A percentile compares a stretch with the other conserved stretches of the same genome.
phyloP scores from a whole-genome alignment of 1,140 invertebrate genomes.

The Penaeus vannamei region DNA sequence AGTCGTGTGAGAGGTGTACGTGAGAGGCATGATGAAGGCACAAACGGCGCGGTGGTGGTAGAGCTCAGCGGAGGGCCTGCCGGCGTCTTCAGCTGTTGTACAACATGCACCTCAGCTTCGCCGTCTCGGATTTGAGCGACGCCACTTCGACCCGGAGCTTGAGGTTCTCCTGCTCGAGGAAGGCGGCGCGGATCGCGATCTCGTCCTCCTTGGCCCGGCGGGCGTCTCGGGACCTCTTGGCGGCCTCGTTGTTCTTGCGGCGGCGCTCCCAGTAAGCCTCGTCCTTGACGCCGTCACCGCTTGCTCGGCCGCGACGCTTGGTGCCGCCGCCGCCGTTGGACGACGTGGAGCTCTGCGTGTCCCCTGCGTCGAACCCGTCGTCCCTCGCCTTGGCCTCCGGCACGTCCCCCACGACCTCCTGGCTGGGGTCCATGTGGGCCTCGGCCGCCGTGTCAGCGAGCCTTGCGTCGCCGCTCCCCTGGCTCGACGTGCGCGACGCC shows the following conservation, averaged over 20 bases:
- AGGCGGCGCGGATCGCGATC: conserved; percentile 89
- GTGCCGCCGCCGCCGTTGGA: background rate
- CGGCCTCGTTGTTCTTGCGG: conserved; percentile 95
- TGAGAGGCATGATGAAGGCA: background rate
- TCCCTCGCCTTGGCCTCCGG: background rate
- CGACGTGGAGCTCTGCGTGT: no score
- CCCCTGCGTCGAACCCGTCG: background rate
- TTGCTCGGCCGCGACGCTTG: conserved; percentile 42
- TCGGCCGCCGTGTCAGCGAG: background rate
- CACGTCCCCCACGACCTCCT: no score
- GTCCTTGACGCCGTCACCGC: conserved; percentile 65
- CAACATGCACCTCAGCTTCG: conserved; percentile 75
- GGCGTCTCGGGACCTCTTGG: conserved; percentile 92
- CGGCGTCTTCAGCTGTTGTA: conserved; percentile 70
- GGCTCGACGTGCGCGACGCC: conserved; percentile 8
- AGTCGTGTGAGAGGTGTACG: no score
- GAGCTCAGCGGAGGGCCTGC: background rate
- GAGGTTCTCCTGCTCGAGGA: conserved; percentile 86
- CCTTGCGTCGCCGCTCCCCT: background rate
- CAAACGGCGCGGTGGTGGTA: background rate
- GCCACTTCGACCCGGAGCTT: conserved; percentile 79
- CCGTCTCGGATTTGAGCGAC: conserved; percentile 77
- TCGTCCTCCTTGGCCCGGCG: conserved; percentile 92
- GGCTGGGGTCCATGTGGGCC: no score
- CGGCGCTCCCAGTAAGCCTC: conserved; percentile 74